Percentiles rank a stretch among this genome's conserved stretches.
Conservation (phyloP, 2,797 vertebrate species). For the Xiphorhynchus erythropygius region DNA sequence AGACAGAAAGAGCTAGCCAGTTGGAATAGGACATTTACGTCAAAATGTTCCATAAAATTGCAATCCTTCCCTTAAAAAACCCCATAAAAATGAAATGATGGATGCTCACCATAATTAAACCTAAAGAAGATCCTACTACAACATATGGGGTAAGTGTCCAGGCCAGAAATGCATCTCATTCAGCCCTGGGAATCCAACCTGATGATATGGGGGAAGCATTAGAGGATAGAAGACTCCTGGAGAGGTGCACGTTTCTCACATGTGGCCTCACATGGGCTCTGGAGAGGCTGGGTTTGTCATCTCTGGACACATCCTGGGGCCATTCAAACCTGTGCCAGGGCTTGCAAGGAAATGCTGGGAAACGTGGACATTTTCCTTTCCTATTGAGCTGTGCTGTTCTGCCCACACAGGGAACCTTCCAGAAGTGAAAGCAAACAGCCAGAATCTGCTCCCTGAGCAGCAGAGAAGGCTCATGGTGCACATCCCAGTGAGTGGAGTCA, state of each 20-base stretch:
- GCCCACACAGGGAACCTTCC: not conserved
- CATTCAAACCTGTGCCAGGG: not conserved
- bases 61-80: not conserved
- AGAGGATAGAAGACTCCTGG: not conserved
- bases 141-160: not conserved
- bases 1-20: not conserved
- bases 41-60: not conserved
- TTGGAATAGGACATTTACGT: not conserved
- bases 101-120: not conserved
- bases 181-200: not conserved
- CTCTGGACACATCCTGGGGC: not conserved
- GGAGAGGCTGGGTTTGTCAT: not conserved
- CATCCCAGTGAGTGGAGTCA: not conserved
- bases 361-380: accelerated
- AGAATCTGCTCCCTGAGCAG: not conserved
- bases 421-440: not conserved
- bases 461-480: not conserved
- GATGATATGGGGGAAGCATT: accelerated
- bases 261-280: not conserved
- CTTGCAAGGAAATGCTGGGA: not conserved
- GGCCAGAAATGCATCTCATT: not conserved
- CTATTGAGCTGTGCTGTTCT: accelerated
- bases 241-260: accelerated
- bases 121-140: not conserved
- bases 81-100: not conserved